Evolutionary conservation across 1,140 invertebrate genomes (phyloP).

Genomic region (Tetramorium parvispinum): DNA sequence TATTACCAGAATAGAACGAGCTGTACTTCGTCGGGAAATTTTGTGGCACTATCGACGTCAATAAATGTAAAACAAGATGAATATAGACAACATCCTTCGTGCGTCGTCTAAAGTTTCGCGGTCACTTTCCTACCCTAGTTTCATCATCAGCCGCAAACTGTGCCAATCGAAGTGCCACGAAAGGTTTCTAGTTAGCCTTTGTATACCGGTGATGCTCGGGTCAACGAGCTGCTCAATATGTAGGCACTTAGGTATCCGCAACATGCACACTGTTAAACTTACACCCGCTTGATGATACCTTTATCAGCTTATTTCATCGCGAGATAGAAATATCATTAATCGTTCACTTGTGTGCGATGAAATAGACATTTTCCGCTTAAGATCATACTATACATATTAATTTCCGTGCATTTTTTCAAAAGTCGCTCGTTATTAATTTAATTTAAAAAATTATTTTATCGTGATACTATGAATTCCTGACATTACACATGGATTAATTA

Average conservation of each 20-base stretch:
- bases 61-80: constrained; percentile 24
- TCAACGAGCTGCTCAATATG: constrained; percentile 59
- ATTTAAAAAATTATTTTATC: constrained; percentile 19
- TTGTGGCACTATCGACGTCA: neutral
- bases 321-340: constrained; percentile 26
- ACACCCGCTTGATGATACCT: constrained; percentile 15
- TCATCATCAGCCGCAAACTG: constrained; percentile 49
- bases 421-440: neutral
- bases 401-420: neutral
- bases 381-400: neutral
- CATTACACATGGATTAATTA: neutral
- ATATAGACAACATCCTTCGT: constrained; percentile 13
- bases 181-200: constrained; percentile 54
- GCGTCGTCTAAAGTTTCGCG: constrained; percentile 26
- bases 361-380: constrained; percentile 1
- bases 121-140: constrained; percentile 19
- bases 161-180: constrained; percentile 51
- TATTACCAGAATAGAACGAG: neutral
- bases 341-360: neutral
- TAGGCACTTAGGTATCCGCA: constrained; percentile 30
- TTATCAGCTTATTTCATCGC: constrained; percentile 14
- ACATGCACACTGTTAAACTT: constrained; percentile 52
- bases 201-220: constrained; percentile 35
- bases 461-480: neutral
- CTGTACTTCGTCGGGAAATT: neutral